Evolutionary conservation across 1,140 invertebrate species (phyloP), one percentile per base, ranked within the genome.

Genomic region (Hyles vespertilio): DNA sequence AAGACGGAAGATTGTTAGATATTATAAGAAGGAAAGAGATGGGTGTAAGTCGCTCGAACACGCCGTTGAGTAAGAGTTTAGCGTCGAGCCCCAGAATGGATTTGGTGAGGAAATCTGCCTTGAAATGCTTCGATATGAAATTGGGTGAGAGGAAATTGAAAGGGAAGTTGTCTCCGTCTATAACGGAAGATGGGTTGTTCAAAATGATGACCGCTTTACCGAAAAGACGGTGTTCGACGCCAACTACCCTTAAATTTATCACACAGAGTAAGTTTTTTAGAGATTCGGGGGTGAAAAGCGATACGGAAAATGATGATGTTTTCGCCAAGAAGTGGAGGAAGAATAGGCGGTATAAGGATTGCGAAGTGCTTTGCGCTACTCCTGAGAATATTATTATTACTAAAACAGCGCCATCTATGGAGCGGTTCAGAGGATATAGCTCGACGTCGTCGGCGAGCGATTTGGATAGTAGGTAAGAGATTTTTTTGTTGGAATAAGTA

Each of bases 371-470:
- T 0, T 83, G 78, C 36, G 70, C 71, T 22, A 78, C 82, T 5
- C 74, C 81, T 0, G 74, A 81, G 5, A 85, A 81, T 70, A 70
- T 88, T 12, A 51, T 84, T 32, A 83, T 88, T 51, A 83, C 77
- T 3, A 83, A 82, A 63, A 86, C 83, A 56, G 83, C 85, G 70
- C 85, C 85, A 64, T 86, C 83, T 69, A 45, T 70, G 3, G 83
- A 84, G 58, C 57, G 57, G 9, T 73, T 84, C 9, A 40, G 63
- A 32, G 57, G 55, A 33, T 75, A 72, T 40, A 70, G 67, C 8
- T 72, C 74, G 3, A 71, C 79, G 3, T 73, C 77, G 2, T 58
- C 56, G 12, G 22, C 22, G 11, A 11, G 8, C 9, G 45, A 48
- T 7, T 32, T 48, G 4, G 46, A 48, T n/a, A 10, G 46, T 48